Evolutionary conservation across 2,888 invertebrate species (phyloP).

Genomic region (Thera obeliscata): DNA sequence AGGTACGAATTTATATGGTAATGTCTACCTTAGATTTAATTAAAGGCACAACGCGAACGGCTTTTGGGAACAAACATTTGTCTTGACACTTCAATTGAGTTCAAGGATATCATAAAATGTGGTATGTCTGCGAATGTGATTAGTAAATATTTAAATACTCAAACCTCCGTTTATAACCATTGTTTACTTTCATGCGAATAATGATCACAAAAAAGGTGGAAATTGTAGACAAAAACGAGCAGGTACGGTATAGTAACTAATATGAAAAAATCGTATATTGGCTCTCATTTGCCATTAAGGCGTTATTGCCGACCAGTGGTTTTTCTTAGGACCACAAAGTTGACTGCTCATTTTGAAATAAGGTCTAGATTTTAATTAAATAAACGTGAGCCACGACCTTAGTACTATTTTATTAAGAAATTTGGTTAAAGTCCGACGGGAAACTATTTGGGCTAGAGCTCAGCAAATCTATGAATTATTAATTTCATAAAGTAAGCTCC

Average conservation of each 20-base stretch:
- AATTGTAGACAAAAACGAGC: neutral
- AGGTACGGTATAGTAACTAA: neutral
- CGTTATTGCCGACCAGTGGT: too few relatives aligned
- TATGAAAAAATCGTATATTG: neutral
- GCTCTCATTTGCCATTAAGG: neutral
- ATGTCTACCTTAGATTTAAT: conserved; percentile 33
- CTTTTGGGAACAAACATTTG: conserved; percentile 35
- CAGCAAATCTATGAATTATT: too few relatives aligned
- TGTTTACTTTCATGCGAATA: neutral
- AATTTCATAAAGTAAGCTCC: too few relatives aligned
- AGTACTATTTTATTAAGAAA: too few relatives aligned
- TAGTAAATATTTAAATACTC: neutral
- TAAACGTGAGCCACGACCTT: too few relatives aligned
- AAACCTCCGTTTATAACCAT: neutral
- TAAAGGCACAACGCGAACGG: conserved; percentile 23
- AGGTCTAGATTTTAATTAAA: too few relatives aligned
- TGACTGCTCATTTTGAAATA: too few relatives aligned
- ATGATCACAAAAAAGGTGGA: neutral
- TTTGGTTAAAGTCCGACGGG: too few relatives aligned
- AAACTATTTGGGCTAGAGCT: too few relatives aligned
- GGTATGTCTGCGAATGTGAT: neutral
- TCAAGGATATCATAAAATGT: conserved; percentile 15
- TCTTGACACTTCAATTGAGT: conserved; percentile 32
- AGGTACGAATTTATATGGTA: conserved; percentile 17
- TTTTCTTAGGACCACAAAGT: too few relatives aligned